Conservation (phyloP, 1,140 invertebrate genomes). For the Saccostrea cuccullata region DNA sequence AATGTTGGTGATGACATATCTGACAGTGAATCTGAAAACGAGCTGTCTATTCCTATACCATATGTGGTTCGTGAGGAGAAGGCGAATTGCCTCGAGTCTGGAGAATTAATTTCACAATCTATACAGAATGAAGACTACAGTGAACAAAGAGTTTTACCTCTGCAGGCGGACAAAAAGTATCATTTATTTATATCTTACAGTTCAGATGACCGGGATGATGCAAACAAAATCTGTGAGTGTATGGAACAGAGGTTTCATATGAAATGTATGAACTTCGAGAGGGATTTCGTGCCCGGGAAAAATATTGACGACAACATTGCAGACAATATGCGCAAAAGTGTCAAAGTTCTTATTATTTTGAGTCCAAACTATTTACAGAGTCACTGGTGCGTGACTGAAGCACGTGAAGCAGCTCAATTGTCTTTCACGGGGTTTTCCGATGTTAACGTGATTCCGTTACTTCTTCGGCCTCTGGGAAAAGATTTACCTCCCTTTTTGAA, state of each 20-base stretch:
- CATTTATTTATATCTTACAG: slow-evolving; percentile 32
- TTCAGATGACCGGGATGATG: slow-evolving; percentile 20
- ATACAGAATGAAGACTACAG: too few species aligned
- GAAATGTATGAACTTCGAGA: slow-evolving; percentile 39
- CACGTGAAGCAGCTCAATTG: not conserved
- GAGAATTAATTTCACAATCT: too few species aligned
- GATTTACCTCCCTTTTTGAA: slow-evolving; percentile 31
- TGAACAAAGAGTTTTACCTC: not conserved
- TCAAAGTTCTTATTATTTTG: slow-evolving; percentile 21
- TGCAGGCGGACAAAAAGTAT: slow-evolving; percentile 25
- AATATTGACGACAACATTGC: slow-evolving; percentile 17
- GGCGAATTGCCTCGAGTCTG: too few species aligned
- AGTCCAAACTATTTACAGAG: slow-evolving; percentile 39
- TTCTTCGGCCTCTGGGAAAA: not conserved
- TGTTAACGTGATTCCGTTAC: slow-evolving; percentile 16
- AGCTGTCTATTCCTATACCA: not conserved
- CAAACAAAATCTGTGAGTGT: slow-evolving; percentile 9
- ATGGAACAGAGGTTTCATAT: slow-evolving; percentile 30
- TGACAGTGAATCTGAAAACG: not conserved
- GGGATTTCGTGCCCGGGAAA: slow-evolving; percentile 36
- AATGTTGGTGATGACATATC: not conserved
- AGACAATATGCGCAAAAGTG: slow-evolving; percentile 25
- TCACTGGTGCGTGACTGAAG: slow-evolving; percentile 37
- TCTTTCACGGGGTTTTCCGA: not conserved
- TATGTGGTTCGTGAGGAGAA: not conserved